phyloP scores from a whole-genome alignment of 2,113 vertebrate genomes.

The Scytalopus superciliaris region DNA sequence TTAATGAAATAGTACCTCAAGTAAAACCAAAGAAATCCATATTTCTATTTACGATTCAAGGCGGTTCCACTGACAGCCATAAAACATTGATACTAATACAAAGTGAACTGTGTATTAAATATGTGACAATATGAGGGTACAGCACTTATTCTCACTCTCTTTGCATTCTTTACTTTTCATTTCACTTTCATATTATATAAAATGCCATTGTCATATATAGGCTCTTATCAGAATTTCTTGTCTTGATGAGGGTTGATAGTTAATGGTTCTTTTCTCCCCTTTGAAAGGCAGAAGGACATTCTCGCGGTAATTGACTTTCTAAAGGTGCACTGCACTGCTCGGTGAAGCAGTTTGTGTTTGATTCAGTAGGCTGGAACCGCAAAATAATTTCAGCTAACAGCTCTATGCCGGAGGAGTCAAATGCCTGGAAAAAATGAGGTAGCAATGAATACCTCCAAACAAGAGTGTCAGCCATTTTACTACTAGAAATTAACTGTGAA shows the following conservation, averaged over 20 bases:
- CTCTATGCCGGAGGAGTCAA: conserved; percentile 21
- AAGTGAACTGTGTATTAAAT: not conserved
- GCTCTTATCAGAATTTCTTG: conserved; percentile 13
- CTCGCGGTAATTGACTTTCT: conserved; percentile 82
- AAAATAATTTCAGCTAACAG: conserved; percentile 54
- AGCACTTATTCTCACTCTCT: not conserved
- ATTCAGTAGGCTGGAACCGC: conserved; percentile 45
- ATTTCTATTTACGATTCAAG: conserved; percentile 35
- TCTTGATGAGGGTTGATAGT: conserved; percentile 30
- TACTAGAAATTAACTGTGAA: conserved; percentile 27
- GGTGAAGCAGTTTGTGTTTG: conserved; percentile 23
- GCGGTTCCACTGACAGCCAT: not conserved
- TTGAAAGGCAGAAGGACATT: conserved; percentile 70
- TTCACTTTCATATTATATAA: conserved; percentile 27
- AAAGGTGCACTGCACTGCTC: conserved; percentile 34
- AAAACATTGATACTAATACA: conserved; percentile 6
- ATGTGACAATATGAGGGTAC: not conserved
- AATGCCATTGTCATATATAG: conserved; percentile 17
- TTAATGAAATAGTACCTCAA: conserved; percentile 21
- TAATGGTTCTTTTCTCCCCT: conserved; percentile 57
- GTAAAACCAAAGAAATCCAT: conserved; percentile 3
- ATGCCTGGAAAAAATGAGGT: conserved; percentile 20
- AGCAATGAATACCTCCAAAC: not conserved
- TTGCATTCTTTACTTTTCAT: conserved; percentile 40
- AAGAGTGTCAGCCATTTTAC: conserved; percentile 20